These are phyloP conservation scores for Phasia obesa DNA, from an alignment of 2,888 invertebrate genomes.

Conservation along the genomic window DNA sequence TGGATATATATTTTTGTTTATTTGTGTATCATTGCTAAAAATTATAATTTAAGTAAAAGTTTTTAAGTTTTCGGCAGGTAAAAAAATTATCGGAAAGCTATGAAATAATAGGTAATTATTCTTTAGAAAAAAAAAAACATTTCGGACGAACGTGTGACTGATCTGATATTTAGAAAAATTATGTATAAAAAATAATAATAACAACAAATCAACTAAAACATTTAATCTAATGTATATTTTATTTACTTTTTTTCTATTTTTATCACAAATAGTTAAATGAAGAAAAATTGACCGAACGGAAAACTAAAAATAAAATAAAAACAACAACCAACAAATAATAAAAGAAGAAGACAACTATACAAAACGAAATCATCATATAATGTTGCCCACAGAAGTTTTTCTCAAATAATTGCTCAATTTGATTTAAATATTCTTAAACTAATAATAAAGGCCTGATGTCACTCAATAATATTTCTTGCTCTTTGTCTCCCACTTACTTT, in stretches of 20 bases:
- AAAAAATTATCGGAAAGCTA: too few relatives aligned
- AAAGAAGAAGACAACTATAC: slow-evolving; percentile 2
- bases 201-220: not conserved
- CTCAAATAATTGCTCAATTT: slow-evolving; percentile 68
- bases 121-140: too few relatives aligned
- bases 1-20: too few relatives aligned
- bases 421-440: slow-evolving; percentile 63
- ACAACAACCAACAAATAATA: slow-evolving; percentile 8
- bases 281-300: slow-evolving; percentile 28
- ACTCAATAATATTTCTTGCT: slow-evolving; percentile 25
- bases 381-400: slow-evolving; percentile 53
- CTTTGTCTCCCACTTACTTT: not conserved
- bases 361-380: slow-evolving; percentile 37
- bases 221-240: not conserved
- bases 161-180: too few relatives aligned
- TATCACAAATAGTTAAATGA: slow-evolving; percentile 13
- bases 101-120: too few relatives aligned
- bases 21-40: too few relatives aligned
- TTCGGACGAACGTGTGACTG: too few relatives aligned
- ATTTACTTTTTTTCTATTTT: not conserved
- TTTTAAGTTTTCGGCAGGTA: too few relatives aligned
- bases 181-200: too few relatives aligned
- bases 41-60: too few relatives aligned
- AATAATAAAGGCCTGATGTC: slow-evolving; percentile 53
- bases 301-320: slow-evolving; percentile 13